These are phyloP conservation scores for Graphium colonna DNA, from an alignment of 2,888 invertebrate species.

Conservation along the genomic window DNA sequence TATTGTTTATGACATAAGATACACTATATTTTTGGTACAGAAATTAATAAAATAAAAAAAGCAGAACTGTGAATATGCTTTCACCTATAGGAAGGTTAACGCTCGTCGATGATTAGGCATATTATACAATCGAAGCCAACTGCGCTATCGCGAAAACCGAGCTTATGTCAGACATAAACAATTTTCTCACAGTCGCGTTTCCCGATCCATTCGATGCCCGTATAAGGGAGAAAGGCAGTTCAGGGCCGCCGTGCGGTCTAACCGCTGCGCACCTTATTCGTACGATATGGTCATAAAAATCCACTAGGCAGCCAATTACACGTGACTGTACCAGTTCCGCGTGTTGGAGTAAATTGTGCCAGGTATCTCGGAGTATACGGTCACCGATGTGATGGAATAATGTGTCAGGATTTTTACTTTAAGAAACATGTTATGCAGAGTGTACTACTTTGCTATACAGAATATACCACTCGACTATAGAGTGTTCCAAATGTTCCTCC, in stretches of 20 bases:
- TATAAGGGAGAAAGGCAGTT: constrained; percentile 19
- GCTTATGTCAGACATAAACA: constrained; percentile 29
- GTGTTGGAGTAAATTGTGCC: background rate
- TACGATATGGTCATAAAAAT: constrained; percentile 21
- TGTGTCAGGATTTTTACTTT: background rate
- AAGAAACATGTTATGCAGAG: too few species aligned
- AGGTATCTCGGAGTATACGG: background rate
- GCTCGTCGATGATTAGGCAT: too few species aligned
- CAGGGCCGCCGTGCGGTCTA: constrained; percentile 36
- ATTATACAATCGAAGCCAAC: background rate
- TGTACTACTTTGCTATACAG: too few species aligned
- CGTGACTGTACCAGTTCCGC: constrained; percentile 11
- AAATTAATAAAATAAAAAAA: too few species aligned
- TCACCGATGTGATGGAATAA: too few species aligned
- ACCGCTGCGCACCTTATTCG: constrained; percentile 26
- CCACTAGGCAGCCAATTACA: constrained; percentile 17
- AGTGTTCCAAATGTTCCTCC: too few species aligned
- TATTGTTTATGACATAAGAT: too few species aligned
- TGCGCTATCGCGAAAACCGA: constrained; percentile 9
- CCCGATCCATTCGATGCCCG: constrained; percentile 23
- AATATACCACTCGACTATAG: too few species aligned
- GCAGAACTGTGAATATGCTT: too few species aligned
- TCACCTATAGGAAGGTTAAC: too few species aligned
- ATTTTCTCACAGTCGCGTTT: constrained; percentile 35
- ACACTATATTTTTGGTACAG: too few species aligned